These are phyloP conservation scores for Tupiocoris notatus DNA, from an alignment of 2,888 invertebrate genomes.

Conservation along the genomic window DNA sequence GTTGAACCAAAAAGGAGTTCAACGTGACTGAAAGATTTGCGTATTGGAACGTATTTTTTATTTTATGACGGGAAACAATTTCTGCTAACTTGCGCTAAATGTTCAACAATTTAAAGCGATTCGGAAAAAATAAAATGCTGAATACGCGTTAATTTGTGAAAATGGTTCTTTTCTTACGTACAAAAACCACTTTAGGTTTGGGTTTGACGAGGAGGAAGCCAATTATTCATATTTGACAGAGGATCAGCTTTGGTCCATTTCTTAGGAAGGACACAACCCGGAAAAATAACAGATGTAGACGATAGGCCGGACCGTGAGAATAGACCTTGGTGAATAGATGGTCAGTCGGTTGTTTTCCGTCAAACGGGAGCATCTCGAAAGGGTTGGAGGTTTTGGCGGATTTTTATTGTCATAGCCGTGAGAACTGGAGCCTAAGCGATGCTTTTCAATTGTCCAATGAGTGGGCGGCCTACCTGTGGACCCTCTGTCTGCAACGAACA, in stretches of 20 bases:
- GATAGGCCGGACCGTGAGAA: background rate
- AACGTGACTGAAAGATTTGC: no score
- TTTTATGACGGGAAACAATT: no score
- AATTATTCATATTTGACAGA: background rate
- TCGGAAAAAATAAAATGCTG: no score
- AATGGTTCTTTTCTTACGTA: no score
- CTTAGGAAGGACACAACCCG: background rate
- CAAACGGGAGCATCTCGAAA: conserved; percentile 25
- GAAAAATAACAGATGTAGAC: background rate
- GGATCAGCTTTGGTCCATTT: background rate
- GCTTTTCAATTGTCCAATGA: background rate
- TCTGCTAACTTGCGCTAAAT: no score
- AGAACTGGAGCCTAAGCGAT: conserved; percentile 28
- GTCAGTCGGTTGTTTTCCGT: conserved; percentile 7
- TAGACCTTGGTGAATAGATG: background rate
- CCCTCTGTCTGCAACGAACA: no score
- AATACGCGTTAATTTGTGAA: no score
- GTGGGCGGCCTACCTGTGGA: conserved; percentile 16
- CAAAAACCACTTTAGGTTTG: no score
- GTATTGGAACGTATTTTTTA: no score
- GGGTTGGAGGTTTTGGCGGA: conserved; percentile 21
- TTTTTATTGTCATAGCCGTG: conserved; percentile 26
- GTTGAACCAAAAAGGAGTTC: no score
- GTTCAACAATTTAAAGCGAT: no score
- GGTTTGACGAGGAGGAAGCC: background rate